These are phyloP conservation scores for Muscicapa comitata DNA, from an alignment of 2,797 vertebrate species.

Conservation along the genomic window DNA sequence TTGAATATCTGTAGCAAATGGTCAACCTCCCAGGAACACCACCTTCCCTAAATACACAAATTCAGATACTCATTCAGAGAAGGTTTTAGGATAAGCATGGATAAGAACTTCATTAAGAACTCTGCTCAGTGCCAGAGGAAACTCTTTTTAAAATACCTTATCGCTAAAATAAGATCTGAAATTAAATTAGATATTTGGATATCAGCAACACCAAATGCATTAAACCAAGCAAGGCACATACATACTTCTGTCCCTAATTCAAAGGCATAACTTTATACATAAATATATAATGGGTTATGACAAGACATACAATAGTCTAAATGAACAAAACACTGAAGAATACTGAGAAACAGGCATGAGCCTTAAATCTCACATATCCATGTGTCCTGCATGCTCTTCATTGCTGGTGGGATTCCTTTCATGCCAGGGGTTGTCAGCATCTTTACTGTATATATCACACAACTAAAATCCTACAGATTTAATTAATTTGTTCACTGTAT, in stretches of 20 bases:
- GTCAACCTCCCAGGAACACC: neutral
- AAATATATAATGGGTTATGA: neutral
- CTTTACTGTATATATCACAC: neutral
- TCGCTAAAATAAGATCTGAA: neutral
- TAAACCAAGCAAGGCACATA: neutral
- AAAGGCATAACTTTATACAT: neutral
- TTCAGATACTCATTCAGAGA: neutral
- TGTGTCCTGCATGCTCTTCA: neutral
- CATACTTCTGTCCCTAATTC: neutral
- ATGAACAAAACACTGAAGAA: neutral
- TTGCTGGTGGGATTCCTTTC: neutral
- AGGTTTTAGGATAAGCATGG: neutral
- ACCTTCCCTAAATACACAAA: neutral
- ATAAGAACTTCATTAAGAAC: accelerated
- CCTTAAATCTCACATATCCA: neutral
- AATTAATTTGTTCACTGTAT: neutral
- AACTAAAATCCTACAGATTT: neutral
- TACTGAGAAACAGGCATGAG: neutral
- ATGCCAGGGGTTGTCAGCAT: accelerated
- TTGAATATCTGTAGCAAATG: neutral
- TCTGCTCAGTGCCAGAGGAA: neutral
- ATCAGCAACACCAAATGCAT: neutral
- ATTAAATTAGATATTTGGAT: neutral
- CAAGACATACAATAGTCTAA: neutral
- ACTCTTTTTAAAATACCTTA: neutral